These are phyloP conservation scores for Pygoscelis adeliae DNA, from an alignment of 2,113 vertebrate species.

Conservation along the genomic window DNA sequence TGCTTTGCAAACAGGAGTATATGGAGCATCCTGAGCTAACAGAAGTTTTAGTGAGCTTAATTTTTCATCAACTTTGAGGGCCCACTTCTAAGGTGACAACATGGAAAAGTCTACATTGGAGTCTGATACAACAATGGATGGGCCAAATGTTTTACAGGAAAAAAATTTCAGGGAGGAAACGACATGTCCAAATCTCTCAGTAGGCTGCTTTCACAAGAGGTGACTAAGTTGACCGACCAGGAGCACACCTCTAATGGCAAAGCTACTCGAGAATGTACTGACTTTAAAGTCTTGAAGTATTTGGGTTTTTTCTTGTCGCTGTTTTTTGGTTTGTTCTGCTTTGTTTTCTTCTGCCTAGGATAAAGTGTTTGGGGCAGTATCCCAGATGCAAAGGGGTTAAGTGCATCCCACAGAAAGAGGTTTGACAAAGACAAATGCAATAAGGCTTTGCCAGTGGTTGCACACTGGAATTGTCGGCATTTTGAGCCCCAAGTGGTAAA, in stretches of 20 bases:
- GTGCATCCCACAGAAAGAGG: background rate
- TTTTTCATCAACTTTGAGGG: background rate
- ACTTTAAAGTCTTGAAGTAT: background rate
- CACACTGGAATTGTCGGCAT: background rate
- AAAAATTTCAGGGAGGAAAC: background rate
- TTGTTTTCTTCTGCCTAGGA: background rate
- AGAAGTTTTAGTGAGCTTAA: background rate
- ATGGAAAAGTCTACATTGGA: background rate
- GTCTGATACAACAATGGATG: background rate
- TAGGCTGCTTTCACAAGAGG: background rate
- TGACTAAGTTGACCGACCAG: background rate
- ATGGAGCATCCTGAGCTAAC: background rate
- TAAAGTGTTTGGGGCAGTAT: background rate
- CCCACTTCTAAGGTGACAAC: background rate
- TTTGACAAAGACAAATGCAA: background rate
- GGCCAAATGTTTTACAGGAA: background rate
- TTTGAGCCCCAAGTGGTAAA: background rate
- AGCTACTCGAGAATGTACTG: background rate
- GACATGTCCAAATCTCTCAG: background rate
- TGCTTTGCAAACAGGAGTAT: background rate
- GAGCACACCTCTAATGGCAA: background rate
- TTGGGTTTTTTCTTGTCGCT: background rate
- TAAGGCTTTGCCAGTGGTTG: background rate
- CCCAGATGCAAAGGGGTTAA: background rate
- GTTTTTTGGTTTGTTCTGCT: background rate